Base-by-base conservation (phyloP, 2,113 vertebrate species). In the Nothoprocta perdicaria region DNA sequence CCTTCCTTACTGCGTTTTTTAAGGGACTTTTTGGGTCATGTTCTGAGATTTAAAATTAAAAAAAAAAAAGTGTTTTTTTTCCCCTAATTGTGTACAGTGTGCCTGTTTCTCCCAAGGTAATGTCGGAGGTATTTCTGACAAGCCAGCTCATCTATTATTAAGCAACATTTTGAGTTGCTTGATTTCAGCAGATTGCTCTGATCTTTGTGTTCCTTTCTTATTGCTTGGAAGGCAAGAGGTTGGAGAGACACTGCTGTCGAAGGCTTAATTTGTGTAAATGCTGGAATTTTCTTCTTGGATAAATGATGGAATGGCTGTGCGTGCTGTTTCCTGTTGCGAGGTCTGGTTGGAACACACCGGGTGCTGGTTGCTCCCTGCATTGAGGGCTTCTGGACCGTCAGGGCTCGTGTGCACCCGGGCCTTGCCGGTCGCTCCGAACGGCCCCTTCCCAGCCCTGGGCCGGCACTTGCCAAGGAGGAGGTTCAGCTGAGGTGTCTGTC, bases 51-150 rank as follows among this genome's bases (percentile, higher is more conserved):
- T n/a, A n/a, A n/a, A n/a, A n/a, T n/a, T n/a, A n/a, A n/a, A 52
- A 52, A 57, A 55, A 55, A 11, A 1, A 60, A 35, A 26, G 10
- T 48, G 19, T 48, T 19, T 46, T 48, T 48, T 48, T 48, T 21
- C 48, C 48, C 4, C 48, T 10, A 9, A 22, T 48, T n/a, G 3
- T 13, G 43, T 40, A 26, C 22, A 2, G 5, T 0, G 17, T 15
- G 3, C 10, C 18, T 61, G 0, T 17, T 74, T 33, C n/a, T 89
- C 3, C 62, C 38, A 62, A 68, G 82, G 40, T 57, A 35, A 40
- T 1, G 3, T 9, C 66, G 15, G 68, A 53, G 86, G 48, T 22
- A 41, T 43, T 85, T 83, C 82, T 86, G 71, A 18, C 45, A 65
- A 55, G 41, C 58, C 26, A 10, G 63, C 63, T 33, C 7, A 41